phyloP scores from a whole-genome alignment of 2,888 invertebrate species.

The Eupsilia transversa region DNA sequence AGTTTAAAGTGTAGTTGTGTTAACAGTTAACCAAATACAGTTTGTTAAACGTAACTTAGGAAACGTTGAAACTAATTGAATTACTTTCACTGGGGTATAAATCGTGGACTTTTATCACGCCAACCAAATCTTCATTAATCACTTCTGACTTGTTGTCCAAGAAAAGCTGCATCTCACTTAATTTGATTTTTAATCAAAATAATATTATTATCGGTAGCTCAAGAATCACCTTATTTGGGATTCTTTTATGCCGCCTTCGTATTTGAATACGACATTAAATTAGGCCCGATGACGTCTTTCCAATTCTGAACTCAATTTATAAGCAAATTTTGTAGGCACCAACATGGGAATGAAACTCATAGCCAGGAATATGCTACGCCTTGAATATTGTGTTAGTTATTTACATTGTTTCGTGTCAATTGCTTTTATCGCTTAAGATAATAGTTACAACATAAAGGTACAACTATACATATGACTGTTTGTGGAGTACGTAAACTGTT shows the following conservation, averaged over 20 bases:
- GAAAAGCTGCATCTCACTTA: background rate
- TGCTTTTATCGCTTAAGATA: conserved; percentile 41
- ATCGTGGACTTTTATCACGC: background rate
- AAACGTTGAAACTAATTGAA: background rate
- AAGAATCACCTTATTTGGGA: conserved; percentile 66
- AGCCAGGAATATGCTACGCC: conserved; percentile 14
- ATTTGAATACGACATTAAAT: conserved; percentile 73
- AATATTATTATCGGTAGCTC: conserved; percentile 18
- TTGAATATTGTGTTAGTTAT: conserved; percentile 35
- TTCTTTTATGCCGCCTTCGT: conserved; percentile 60
- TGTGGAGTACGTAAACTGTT: conserved; percentile 13
- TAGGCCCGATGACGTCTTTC: conserved; percentile 70
- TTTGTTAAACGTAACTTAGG: background rate
- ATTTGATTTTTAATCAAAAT: conserved; percentile 23
- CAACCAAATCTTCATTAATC: background rate
- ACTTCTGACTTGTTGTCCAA: background rate
- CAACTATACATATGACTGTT: background rate
- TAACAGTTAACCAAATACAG: conserved; percentile 2
- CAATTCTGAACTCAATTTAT: conserved; percentile 74
- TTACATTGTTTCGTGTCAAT: conserved; percentile 38
- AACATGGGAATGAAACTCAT: conserved; percentile 34
- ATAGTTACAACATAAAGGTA: conserved; percentile 24
- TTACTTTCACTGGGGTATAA: too few species aligned
- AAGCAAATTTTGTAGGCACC: conserved; percentile 72
- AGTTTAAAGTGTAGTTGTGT: conserved; percentile 1